Conservation (phyloP, 2,888 invertebrate genomes). For the Drosophila picticornis region DNA sequence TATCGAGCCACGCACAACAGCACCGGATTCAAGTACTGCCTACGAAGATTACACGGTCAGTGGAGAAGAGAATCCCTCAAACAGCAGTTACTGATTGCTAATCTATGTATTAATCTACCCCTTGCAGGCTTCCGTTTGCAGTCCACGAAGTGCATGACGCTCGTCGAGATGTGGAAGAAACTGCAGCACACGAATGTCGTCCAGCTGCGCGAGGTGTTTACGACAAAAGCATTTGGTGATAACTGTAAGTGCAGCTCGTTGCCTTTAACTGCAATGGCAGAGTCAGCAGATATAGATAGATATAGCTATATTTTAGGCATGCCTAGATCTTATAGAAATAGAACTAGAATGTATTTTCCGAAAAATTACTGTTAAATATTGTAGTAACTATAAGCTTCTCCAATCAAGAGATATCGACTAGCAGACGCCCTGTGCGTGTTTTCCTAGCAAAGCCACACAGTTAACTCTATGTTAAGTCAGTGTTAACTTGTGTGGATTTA, state of each 20-base stretch:
- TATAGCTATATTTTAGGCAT: not conserved
- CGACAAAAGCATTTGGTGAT: conserved; percentile 98
- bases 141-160: conserved; percentile 92
- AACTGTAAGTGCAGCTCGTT: conserved; percentile 89
- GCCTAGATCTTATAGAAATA: not conserved
- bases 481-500: not conserved
- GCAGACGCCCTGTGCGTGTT: not conserved
- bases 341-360: not conserved
- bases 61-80: too few species aligned
- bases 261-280: not conserved
- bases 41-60: conserved; percentile 94
- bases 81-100: not conserved
- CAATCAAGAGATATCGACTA: not conserved
- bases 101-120: not conserved
- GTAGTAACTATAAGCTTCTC: not conserved
- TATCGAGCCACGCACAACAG: conserved; percentile 96
- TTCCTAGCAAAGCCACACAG: not conserved
- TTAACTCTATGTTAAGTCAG: not conserved
- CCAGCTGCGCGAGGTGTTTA: conserved; percentile 95
- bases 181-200: conserved; percentile 98
- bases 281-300: not conserved
- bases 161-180: conserved; percentile 97
- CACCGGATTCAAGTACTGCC: conserved; percentile 93
- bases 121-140: conserved; percentile 90
- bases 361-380: not conserved